phyloP scores from a whole-genome alignment of 2,113 vertebrate genomes.

The Nycticorax nycticorax region DNA sequence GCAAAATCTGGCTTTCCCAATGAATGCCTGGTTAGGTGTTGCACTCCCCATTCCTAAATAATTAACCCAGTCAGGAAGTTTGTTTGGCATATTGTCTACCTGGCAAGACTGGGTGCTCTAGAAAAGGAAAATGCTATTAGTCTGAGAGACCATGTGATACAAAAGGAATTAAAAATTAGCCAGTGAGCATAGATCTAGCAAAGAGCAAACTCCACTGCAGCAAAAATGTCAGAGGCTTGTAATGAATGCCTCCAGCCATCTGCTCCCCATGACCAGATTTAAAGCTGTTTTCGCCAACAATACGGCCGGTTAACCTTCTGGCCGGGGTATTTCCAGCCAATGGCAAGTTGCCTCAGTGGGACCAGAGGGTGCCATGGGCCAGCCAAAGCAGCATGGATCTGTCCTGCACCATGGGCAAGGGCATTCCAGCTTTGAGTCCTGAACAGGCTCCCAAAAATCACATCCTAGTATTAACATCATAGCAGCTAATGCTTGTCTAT shows the following conservation, averaged over 20 bases:
- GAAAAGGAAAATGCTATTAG: background rate
- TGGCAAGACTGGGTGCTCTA: background rate
- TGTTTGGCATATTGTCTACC: background rate
- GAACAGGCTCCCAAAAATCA: background rate
- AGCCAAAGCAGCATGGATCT: rapidly evolving
- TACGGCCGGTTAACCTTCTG: background rate
- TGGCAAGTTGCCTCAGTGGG: background rate
- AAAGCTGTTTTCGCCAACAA: background rate
- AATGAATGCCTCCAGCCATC: background rate
- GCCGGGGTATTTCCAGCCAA: background rate
- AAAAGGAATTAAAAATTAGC: background rate
- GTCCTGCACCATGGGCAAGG: background rate
- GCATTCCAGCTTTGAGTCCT: background rate
- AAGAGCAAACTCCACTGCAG: background rate
- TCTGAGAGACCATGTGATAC: background rate
- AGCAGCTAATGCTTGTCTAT: background rate
- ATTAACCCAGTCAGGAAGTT: background rate
- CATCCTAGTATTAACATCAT: background rate
- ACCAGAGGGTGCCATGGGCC: background rate
- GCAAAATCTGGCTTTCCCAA: background rate
- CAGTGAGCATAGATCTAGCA: background rate
- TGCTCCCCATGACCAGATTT: conserved; percentile 17
- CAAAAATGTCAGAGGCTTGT: background rate
- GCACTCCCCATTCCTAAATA: background rate
- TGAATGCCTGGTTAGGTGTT: background rate